These are phyloP conservation scores for Amblyopsis rosae DNA, from an alignment of 2,113 vertebrate species.

Conservation along the genomic window DNA sequence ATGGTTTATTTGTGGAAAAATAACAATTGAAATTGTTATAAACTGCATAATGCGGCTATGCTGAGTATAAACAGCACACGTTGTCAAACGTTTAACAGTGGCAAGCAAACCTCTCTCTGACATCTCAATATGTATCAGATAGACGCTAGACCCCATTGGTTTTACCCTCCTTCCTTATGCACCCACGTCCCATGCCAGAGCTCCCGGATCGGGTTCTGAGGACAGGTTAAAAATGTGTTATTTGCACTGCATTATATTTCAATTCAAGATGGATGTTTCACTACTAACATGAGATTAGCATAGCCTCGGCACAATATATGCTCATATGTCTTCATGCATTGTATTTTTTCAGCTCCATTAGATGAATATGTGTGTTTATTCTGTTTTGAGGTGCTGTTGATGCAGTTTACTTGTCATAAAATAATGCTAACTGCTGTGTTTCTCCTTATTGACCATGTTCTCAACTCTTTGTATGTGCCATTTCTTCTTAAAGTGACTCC, in stretches of 20 bases:
- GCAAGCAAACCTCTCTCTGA: too few relatives aligned
- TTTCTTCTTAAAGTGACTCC: too few relatives aligned
- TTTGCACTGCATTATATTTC: not conserved
- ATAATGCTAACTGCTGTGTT: constrained; percentile 7
- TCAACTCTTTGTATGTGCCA: not conserved
- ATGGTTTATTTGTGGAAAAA: not conserved
- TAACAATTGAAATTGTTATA: not conserved
- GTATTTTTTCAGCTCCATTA: not conserved
- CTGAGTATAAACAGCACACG: not conserved
- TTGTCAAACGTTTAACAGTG: not conserved
- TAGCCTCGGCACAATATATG: not conserved
- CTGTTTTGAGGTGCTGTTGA: constrained; percentile 16
- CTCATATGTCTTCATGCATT: not conserved
- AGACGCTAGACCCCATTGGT: too few relatives aligned
- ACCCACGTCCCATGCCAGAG: too few relatives aligned
- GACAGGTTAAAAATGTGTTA: not conserved
- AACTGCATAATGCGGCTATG: not conserved
- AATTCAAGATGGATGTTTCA: not conserved
- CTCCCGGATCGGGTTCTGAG: too few relatives aligned
- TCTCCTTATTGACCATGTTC: not conserved
- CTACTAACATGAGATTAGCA: not conserved
- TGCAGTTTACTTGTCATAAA: constrained; percentile 23
- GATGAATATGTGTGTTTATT: not conserved
- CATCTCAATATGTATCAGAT: too few relatives aligned
- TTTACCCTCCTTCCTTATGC: too few relatives aligned